Evolutionary conservation across 2,888 invertebrate species (phyloP), one percentile per base, ranked within the genome.

Genomic region (Axea sp.): DNA sequence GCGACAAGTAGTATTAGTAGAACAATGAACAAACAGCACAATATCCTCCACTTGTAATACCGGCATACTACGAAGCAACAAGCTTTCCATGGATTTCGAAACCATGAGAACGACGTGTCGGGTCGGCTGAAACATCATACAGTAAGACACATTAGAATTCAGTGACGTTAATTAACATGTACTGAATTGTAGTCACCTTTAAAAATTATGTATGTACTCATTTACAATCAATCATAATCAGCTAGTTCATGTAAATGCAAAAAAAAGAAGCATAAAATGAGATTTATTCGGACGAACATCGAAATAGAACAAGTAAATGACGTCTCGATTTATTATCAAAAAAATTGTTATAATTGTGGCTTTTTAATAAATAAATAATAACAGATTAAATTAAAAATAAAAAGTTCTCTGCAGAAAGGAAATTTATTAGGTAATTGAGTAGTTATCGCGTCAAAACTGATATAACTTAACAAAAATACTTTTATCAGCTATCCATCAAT

Each of bases 21-120:
- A 3, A 87, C 51, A 22, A 84, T 78, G 3, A 83, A 53, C 28
- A 85, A 76, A 55, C 84, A 84, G 67, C 82, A 82, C 11, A 89
- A 64, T 19, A 89, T 81, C 76, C 85, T 85, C 86, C 88, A 88
- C 76, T 86, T 87, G 82, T 89, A 87, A 68, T 87, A 84, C 57
- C 86, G 83, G 57, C 83, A 87, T 19, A 86, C 80, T 60, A 87
- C 83, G 78, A 82, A 87, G 49, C 86, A 80, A 75, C 80, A 87
- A 1, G 90, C 88, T 81, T 89, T 90, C 78, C 90, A 85, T 0
- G 92, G 92, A 84, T 90, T 90, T 49, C 86, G 88, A 65, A 90
- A 88, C 87, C 91, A 91, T 65, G 90, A 90, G 78, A 91, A 92
- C 0, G 92, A 91, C 3, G 90, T 90, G 60, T 91, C 90, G 0